Evolutionary conservation across 2,113 vertebrate genomes (phyloP), one percentile per base, ranked within the genome.

Genomic region (Macquaria australasica): DNA sequence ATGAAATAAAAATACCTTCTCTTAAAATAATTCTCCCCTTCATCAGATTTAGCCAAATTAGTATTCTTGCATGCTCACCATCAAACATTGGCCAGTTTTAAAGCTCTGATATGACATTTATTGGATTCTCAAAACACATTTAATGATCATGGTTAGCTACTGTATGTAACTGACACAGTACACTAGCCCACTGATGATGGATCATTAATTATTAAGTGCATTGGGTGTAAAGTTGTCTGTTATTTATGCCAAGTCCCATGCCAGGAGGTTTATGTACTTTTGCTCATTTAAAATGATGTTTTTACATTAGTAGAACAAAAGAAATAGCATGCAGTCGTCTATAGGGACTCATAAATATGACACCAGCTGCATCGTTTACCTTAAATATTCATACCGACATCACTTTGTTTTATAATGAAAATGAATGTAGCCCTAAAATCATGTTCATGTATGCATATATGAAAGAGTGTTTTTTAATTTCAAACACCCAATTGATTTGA

Each of bases 361-460:
- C 75, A 92, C 89, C 92, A 92, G 87, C 88, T 87, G 59, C 67
- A 77, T 63, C 77, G 53, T 90, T 89, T 89, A 82, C 70, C 75
- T 68, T 71, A 37, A 83, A 81, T 63, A 63, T 67, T 75, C 51
- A 82, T 50, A 16, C 31, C 41, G 45, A 66, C 8, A 28, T 68
- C 11, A 66, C 67, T 69, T 81, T 76, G 18, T 69, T 88, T 83
- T 43, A 51, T 77, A 64, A 14, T 53, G 28, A 77, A 58, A 78
- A 67, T 83, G 89, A 93, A 90, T 91, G 90, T 89, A 91, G 91
- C 86, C 0, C 1, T 68, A 23, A 51, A 71, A 77, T 69, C 34
- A 69, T 45, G 0, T 45, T 78, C 7, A 48, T 79, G 53, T 83
- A 39, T 78, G 51, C 59, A 68, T 55, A 41, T 55, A 71, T 50